phyloP scores from a whole-genome alignment of 1,140 invertebrate species.

The Portunus trituberculatus region DNA sequence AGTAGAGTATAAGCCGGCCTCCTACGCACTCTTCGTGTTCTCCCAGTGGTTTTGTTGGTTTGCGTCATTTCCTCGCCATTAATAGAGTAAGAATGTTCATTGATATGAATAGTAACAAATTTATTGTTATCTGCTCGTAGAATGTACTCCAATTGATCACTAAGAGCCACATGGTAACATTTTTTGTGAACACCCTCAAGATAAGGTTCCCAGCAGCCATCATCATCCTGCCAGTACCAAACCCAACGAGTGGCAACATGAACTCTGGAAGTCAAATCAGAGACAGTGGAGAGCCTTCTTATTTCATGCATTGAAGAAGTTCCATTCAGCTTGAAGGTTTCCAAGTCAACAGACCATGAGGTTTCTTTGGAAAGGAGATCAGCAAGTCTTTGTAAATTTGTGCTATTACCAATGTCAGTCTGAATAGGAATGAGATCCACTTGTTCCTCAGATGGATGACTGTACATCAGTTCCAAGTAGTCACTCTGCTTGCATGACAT shows the following conservation, averaged over 20 bases:
- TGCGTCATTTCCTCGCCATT: constrained; percentile 48
- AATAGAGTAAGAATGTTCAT: constrained; percentile 35
- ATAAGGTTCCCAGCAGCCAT: constrained; percentile 62
- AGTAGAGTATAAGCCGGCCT: constrained; percentile 35
- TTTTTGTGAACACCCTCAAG: constrained; percentile 45
- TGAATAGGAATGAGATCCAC: constrained; percentile 44
- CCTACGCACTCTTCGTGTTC: constrained; percentile 52
- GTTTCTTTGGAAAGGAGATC: constrained; percentile 12
- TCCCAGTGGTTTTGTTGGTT: constrained; percentile 24
- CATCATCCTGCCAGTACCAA: constrained; percentile 67
- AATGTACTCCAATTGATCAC: constrained; percentile 68
- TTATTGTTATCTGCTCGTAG: neutral
- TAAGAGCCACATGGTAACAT: constrained; percentile 62
- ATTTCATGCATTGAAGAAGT: neutral
- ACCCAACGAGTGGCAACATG: constrained; percentile 69
- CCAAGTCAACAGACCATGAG: constrained; percentile 64
- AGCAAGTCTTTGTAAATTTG: neutral
- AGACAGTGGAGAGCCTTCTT: constrained; percentile 71
- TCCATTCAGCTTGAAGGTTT: constrained; percentile 43
- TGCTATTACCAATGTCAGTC: neutral
- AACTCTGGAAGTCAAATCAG: constrained; percentile 58
- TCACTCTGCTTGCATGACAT: constrained; percentile 58
- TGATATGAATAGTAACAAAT: constrained; percentile 15
- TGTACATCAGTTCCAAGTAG: constrained; percentile 60
- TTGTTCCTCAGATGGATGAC: constrained; percentile 44